Base-by-base conservation (phyloP, 2,113 vertebrate species). In the Narcine bancroftii region DNA sequence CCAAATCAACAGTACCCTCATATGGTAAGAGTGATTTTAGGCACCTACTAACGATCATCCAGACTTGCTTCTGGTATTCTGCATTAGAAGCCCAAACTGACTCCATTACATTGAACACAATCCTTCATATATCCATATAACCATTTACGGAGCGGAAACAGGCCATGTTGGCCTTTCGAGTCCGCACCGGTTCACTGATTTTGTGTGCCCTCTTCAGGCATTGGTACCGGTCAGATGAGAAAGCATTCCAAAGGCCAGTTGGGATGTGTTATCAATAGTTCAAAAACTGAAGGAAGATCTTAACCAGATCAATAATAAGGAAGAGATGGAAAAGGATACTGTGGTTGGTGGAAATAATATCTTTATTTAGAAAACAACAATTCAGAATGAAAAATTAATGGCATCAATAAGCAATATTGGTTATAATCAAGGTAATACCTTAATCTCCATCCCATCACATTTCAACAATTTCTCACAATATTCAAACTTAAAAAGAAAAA, bases 321-420 rank as follows among this genome's bases (percentile, higher is more conserved):
- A 60, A 60, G 5, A 7, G 56, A 15, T 6, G 9, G 56, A 60
- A 60, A n/a, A 15, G 56, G 56, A 69, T 66, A 21, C 21, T 66
- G 65, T 69, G 66, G 19, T 19, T 69, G 21, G 66, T 69, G 66
- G 66, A 69, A 69, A 69, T 26, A 21, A 53, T 83, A 36, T 87
- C 81, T 87, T 87, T 87, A 87, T 87, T 87, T 60, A 50, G 15
- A 36, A 87, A 87, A 56, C 33, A 13, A 6, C 79, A 83, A 63
- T 36, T 2, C 81, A 87, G 56, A 60, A 13, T 63, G 81, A 87
- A 87, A 63, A 60, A 60, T n/a, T 17, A 75, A 75, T 75, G 33
- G 39, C 81, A 63, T 17, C 53, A 87, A 33, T 87, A 21, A 60
- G 53, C 56, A 87, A 63, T 36, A 87, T 87, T 6, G 19, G 60